Percentiles rank a stretch among this genome's conserved stretches.
These are phyloP conservation scores for Dasysyrphus tricinctus DNA, from an alignment of 2,888 invertebrate genomes.

Conservation along the genomic window DNA sequence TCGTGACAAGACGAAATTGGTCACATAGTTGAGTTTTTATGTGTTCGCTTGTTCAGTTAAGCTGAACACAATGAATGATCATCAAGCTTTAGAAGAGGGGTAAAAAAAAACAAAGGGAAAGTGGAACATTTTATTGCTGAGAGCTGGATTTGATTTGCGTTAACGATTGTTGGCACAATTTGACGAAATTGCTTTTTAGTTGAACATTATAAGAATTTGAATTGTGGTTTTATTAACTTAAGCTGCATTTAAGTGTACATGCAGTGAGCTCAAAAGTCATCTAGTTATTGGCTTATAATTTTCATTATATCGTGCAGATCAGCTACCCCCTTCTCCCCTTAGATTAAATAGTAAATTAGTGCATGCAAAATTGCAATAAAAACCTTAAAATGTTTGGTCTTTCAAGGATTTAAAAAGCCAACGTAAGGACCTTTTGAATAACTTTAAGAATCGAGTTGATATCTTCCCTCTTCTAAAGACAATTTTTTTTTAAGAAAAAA, in stretches of 20 bases:
- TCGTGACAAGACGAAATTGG: constrained; percentile 26
- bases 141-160: constrained; percentile 1
- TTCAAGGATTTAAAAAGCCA: too few relatives aligned
- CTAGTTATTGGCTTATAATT: not conserved
- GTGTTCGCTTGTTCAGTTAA: constrained; percentile 12
- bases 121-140: constrained; percentile 12
- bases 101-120: not conserved
- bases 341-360: too few relatives aligned
- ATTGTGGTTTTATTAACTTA: not conserved
- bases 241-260: not conserved
- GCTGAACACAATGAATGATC: constrained; percentile 7
- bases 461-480: too few relatives aligned
- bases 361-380: too few relatives aligned
- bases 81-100: not conserved
- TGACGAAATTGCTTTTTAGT: not conserved
- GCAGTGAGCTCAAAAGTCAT: not conserved
- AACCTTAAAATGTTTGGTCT: too few relatives aligned
- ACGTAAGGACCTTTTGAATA: too few relatives aligned
- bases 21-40: constrained; percentile 26
- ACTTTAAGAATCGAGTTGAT: too few relatives aligned
- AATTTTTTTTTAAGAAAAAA: too few relatives aligned
- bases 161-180: not conserved
- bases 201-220: not conserved
- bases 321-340: too few relatives aligned
- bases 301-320: too few relatives aligned